A percentile compares a stretch with the other conserved stretches of the same genome.
Evolutionary conservation across 2,113 vertebrate genomes (phyloP).

Genomic region (Tinamus guttatus): DNA sequence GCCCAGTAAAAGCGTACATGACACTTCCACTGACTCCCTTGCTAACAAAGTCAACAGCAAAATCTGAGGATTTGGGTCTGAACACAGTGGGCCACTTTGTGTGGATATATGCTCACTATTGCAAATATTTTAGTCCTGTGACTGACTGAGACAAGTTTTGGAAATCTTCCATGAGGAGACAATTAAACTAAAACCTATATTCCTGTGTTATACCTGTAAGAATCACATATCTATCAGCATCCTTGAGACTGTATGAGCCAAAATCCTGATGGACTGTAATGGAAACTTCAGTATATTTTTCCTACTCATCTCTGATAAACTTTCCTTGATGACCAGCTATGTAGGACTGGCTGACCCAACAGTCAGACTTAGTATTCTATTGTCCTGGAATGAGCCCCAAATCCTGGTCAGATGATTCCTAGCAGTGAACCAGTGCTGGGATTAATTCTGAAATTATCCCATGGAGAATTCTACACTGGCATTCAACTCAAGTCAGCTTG

Average conservation of each 20-base stretch:
- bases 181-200: background rate
- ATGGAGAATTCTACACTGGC: background rate
- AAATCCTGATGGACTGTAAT: background rate
- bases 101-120: background rate
- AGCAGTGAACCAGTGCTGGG: background rate
- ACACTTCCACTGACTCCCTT: background rate
- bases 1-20: background rate
- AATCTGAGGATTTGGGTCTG: background rate
- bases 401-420: background rate
- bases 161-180: background rate
- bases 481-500: background rate
- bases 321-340: background rate
- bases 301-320: background rate
- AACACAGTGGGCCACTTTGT: background rate
- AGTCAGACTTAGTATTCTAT: background rate
- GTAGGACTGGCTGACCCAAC: background rate
- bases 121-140: background rate
- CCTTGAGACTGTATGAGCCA: background rate
- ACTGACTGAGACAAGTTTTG: background rate
- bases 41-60: background rate
- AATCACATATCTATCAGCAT: background rate
- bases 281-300: background rate
- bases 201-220: background rate
- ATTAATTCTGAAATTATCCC: background rate
- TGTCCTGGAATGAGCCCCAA: background rate